Conservation (phyloP, 2,888 invertebrate species). For the Leptinotarsa rubiginosa region DNA sequence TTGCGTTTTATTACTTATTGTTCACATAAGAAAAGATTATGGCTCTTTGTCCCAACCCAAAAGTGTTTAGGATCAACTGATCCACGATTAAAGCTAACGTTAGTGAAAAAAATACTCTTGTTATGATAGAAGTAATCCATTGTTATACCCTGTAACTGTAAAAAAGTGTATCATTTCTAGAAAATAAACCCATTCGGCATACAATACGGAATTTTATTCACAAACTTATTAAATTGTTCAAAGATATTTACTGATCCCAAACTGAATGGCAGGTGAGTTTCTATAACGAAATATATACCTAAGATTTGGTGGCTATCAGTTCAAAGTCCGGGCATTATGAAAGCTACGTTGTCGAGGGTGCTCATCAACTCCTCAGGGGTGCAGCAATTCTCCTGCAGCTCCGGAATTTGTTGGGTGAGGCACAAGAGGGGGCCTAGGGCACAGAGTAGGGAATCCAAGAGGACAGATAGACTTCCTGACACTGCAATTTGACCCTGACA, state of each 20-base stretch:
- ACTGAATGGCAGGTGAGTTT: neutral
- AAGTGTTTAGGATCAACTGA: neutral
- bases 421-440: constrained; percentile 90
- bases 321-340: constrained; percentile 89
- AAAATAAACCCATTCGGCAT: constrained; percentile 8
- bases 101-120: constrained; percentile 12
- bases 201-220: neutral
- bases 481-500: constrained; percentile 92
- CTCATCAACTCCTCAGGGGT: constrained; percentile 67
- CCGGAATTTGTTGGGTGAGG: constrained; percentile 85
- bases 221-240: too few species aligned
- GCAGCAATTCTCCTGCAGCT: constrained; percentile 75
- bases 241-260: neutral
- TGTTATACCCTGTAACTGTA: neutral
- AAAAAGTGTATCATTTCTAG: neutral
- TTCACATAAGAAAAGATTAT: neutral
- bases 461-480: constrained; percentile 92
- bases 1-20: neutral
- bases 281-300: neutral
- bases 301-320: neutral
- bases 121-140: constrained; percentile 3
- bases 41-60: neutral
- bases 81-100: neutral
- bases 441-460: constrained; percentile 92
- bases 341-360: constrained; percentile 93